Evolutionary conservation across 2,113 vertebrate genomes (phyloP).

Genomic region (Cricetomys ansorgei): DNA sequence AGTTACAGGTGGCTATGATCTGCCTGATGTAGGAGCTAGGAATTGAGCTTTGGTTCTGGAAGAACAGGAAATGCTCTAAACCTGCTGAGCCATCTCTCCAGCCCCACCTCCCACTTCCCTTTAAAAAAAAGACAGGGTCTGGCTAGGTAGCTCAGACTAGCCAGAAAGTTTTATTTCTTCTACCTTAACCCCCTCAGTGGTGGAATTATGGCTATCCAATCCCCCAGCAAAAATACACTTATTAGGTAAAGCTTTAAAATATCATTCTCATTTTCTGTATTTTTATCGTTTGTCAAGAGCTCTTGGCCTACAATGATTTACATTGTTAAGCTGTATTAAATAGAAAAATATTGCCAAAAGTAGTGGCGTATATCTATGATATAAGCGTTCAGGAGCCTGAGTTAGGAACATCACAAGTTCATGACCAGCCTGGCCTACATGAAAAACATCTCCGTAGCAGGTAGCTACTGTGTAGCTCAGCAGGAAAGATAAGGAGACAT

Average conservation of each 20-base stretch:
- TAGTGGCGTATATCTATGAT: not conserved
- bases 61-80: not conserved
- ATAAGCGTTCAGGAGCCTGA: not conserved
- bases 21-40: not conserved
- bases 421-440: not conserved
- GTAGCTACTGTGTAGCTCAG: too few relatives aligned
- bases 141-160: not conserved
- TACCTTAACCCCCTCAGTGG: not conserved
- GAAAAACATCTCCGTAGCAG: not conserved
- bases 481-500: too few relatives aligned
- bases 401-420: not conserved
- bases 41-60: not conserved
- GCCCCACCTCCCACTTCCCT: not conserved
- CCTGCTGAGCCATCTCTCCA: not conserved
- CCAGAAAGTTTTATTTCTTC: not conserved
- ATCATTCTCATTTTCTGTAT: not conserved
- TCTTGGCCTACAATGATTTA: not conserved
- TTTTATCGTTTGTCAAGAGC: not conserved
- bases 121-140: not conserved
- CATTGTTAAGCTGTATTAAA: slow-evolving; percentile 25
- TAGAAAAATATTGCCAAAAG: not conserved
- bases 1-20: not conserved
- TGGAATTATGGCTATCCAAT: too few relatives aligned
- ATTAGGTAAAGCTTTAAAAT: not conserved
- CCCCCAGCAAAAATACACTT: not conserved